Conservation (phyloP, 2,113 vertebrate genomes). For the Marmota monax region DNA sequence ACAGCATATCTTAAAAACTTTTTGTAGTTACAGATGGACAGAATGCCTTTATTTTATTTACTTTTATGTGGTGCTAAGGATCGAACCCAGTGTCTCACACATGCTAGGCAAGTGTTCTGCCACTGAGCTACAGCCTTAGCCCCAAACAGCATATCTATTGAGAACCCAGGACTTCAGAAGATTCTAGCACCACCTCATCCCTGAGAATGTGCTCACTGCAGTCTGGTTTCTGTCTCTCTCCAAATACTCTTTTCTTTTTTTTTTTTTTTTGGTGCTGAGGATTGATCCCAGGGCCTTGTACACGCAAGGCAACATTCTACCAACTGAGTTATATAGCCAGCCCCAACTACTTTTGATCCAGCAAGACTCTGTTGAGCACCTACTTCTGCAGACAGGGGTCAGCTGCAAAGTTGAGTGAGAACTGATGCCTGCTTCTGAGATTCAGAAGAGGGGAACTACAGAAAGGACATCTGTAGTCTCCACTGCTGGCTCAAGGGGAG, state of each 20-base stretch:
- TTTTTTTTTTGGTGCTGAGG: too few relatives aligned
- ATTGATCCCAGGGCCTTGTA: too few relatives aligned
- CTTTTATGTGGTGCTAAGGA: too few relatives aligned
- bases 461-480: rapidly evolving
- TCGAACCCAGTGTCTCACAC: too few relatives aligned
- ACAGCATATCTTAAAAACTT: neutral
- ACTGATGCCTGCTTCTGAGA: neutral
- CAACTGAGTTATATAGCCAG: too few relatives aligned
- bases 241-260: too few relatives aligned
- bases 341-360: neutral
- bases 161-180: neutral
- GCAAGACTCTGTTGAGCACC: neutral
- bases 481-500: neutral
- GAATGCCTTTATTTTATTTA: too few relatives aligned
- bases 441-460: neutral
- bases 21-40: too few relatives aligned
- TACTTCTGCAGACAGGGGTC: neutral
- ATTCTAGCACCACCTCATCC: neutral
- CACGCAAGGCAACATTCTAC: too few relatives aligned
- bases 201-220: neutral
- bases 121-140: too few relatives aligned
- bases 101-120: too few relatives aligned
- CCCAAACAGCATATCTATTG: neutral
- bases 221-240: neutral
- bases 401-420: neutral